Evolutionary conservation across 2,888 invertebrate genomes (phyloP).

Genomic region (Xestia ashworthii): DNA sequence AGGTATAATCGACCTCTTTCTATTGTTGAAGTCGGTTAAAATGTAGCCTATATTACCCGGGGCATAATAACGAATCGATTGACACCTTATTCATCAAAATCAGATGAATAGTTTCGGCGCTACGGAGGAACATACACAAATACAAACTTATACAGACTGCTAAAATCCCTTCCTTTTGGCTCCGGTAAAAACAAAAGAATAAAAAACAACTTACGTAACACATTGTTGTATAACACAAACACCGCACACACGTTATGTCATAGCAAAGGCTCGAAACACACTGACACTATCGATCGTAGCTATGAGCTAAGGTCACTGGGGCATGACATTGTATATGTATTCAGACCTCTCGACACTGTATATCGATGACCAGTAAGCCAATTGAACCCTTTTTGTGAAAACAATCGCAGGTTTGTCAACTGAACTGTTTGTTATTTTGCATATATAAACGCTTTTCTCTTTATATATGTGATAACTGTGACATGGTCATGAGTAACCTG

Average conservation of each 20-base stretch:
- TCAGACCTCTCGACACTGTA: slow-evolving; percentile 12
- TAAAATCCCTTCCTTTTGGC: not conserved
- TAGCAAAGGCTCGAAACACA: slow-evolving; percentile 34
- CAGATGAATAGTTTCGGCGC: too few relatives aligned
- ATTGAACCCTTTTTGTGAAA: not conserved
- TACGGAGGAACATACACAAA: too few relatives aligned
- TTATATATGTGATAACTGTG: not conserved
- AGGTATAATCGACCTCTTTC: too few relatives aligned
- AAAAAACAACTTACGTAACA: slow-evolving; percentile 45
- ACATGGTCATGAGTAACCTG: not conserved
- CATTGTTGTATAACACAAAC: slow-evolving; percentile 21
- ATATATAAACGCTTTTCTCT: too few relatives aligned
- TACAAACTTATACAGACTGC: too few relatives aligned
- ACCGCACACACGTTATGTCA: slow-evolving; percentile 47
- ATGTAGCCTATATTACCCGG: too few relatives aligned
- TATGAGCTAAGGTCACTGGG: slow-evolving; percentile 49
- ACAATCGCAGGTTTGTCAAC: too few relatives aligned
- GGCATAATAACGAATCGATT: too few relatives aligned
- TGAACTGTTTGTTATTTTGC: not conserved
- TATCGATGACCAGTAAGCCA: not conserved
- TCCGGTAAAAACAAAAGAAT: not conserved
- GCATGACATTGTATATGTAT: slow-evolving; percentile 50
- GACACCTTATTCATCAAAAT: too few relatives aligned
- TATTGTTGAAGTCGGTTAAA: too few relatives aligned
- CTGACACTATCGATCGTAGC: slow-evolving; percentile 33